phyloP scores from a whole-genome alignment of 2,113 vertebrate species.

The Etheostoma cragini region DNA sequence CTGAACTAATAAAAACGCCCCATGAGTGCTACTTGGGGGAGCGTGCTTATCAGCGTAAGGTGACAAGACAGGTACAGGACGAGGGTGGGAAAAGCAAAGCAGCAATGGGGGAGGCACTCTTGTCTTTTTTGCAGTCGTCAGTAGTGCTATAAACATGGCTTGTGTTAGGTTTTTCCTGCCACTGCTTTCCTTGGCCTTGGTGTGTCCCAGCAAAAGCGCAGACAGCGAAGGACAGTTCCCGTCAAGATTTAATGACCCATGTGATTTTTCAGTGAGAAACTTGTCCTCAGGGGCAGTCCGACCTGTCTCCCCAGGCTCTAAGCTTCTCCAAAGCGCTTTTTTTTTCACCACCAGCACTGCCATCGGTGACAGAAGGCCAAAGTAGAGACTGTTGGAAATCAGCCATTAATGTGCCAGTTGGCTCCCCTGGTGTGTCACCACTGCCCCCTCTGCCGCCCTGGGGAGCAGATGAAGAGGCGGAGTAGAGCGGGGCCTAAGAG shows the following conservation, averaged over 20 bases:
- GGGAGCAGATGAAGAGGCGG: conserved; percentile 35
- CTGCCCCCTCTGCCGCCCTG: conserved; percentile 26
- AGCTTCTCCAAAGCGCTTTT: conserved; percentile 51
- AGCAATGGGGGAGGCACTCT: not conserved
- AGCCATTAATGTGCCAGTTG: conserved; percentile 61
- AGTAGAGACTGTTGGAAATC: conserved; percentile 50
- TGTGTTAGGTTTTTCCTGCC: conserved; percentile 41
- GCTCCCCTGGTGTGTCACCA: conserved; percentile 42
- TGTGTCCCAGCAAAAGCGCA: conserved; percentile 66
- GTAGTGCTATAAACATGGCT: conserved; percentile 7
- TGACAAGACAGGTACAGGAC: conserved; percentile 36
- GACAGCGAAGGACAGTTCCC: conserved; percentile 83
- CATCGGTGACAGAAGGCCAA: conserved; percentile 69
- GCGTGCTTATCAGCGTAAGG: conserved; percentile 32
- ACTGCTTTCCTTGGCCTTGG: conserved; percentile 34
- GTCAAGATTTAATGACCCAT: conserved; percentile 84
- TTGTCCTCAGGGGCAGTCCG: conserved; percentile 60
- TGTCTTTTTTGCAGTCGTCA: conserved; percentile 46
- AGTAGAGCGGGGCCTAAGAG: conserved; percentile 13
- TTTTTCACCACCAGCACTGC: conserved; percentile 44
- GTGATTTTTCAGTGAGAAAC: conserved; percentile 70
- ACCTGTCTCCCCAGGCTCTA: conserved; percentile 65
- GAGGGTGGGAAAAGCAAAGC: conserved; percentile 19
- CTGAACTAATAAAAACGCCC: conserved; percentile 53
- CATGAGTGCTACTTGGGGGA: conserved; percentile 35